Conservation (phyloP, 2,113 vertebrate genomes). For the Eubucco bourcierii region DNA sequence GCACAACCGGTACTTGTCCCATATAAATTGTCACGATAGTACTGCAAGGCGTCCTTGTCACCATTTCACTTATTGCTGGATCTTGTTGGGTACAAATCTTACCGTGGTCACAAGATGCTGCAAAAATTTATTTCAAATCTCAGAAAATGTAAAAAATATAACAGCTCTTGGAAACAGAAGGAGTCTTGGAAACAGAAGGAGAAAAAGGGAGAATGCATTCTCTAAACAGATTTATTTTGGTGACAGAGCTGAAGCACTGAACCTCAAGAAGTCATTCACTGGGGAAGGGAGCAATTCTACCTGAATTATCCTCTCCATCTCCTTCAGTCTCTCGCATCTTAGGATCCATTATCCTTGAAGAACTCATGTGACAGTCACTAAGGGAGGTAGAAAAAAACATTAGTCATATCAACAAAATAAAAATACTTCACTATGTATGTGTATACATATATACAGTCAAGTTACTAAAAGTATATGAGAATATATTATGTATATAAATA, state of each 20-base stretch:
- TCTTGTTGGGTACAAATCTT: background rate
- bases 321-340: conserved; percentile 82
- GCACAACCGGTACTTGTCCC: background rate
- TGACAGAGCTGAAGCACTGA: background rate
- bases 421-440: background rate
- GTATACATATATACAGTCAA: background rate
- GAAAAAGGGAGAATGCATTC: background rate
- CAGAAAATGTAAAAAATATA: background rate
- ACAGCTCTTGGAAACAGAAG: background rate
- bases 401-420: background rate
- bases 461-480: background rate
- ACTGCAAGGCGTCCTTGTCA: accelerated
- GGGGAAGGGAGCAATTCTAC: conserved; percentile 60
- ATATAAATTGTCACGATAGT: background rate
- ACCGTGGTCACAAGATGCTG: background rate
- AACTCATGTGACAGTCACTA: conserved; percentile 71
- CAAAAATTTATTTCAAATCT: background rate
- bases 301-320: conserved; percentile 82
- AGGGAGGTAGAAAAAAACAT: background rate
- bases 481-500: background rate
- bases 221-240: background rate
- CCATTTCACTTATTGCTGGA: background rate
- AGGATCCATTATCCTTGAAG: conserved; percentile 78
- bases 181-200: background rate
- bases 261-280: background rate